Conservation (phyloP, 2,113 vertebrate genomes). For the Psammodynastes pulverulentus region DNA sequence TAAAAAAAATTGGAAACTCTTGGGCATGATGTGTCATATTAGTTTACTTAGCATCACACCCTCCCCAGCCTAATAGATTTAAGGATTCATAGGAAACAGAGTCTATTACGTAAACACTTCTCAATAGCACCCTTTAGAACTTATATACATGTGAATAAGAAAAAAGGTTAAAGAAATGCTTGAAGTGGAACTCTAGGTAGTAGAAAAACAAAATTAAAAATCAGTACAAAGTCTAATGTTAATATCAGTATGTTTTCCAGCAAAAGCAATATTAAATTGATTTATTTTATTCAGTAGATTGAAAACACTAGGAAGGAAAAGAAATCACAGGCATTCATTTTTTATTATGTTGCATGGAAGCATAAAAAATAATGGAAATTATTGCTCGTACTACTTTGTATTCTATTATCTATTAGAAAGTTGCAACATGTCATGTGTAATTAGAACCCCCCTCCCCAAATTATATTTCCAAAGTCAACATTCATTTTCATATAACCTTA, state of each 20-base stretch:
- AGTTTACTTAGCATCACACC: background rate
- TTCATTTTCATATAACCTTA: constrained; percentile 59
- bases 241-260: background rate
- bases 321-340: background rate
- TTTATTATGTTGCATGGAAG: background rate
- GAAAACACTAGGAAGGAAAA: background rate
- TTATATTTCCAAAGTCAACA: background rate
- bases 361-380: background rate
- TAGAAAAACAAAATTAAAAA: background rate
- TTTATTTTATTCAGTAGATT: background rate
- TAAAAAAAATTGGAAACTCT: background rate
- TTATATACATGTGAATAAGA: background rate
- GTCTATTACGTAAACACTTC: background rate
- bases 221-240: background rate
- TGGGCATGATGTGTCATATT: background rate
- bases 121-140: background rate
- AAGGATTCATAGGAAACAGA: background rate
- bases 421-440: background rate
- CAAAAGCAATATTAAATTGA: background rate
- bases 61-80: background rate
- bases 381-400: background rate
- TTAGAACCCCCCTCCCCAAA: background rate
- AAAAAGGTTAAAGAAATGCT: background rate
- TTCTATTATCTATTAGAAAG: background rate
- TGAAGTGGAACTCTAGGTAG: background rate